Base-by-base conservation (phyloP, 1,140 invertebrate genomes). In the Caenorhabditis brenneri region DNA sequence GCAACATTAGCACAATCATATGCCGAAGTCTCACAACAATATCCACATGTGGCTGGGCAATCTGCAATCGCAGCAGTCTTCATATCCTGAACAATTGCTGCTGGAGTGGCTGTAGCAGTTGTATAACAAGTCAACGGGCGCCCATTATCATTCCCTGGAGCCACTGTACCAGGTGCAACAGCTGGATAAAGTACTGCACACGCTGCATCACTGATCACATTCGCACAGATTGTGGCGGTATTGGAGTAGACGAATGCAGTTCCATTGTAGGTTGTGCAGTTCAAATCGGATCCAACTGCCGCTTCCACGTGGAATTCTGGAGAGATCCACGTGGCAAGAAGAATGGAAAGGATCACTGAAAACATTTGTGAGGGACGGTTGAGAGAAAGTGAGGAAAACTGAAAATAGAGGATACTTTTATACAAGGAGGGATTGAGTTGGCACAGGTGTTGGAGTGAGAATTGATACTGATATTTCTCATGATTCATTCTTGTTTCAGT, bases 21-120 rank as follows among this genome's bases (percentile, higher is more conserved):
- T 10, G 33, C 65, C 2, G 33, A 2, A 74, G 65, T 74, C 33
- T 39, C 33, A 74, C 65, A 74, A 74, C 65, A 74, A 19, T 74
- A 74, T n/a, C 65, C 65, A 46, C 65, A 74, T 2, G 33, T 39
- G 15, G 65, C 65, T 74, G 65, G 65, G 39, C 65, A 74, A 24
- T 74, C 65, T 24, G 65, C 65, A 74, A 74, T 74, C 2, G 65
- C 65, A 3, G 33, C 39, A 5, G 31, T 74, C 65, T 74, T 74
- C 33, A 74, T 36, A 46, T 74, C 65, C 65, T 74, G 53, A 27
- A 55, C 53, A n/a, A 55, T 55, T 22, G 53, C 22, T 55, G 53
- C 53, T 27, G 53, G 53, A 29, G 53, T 55, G 53, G 53, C 24
- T 5, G 53, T 27, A 10, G 53, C 53, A 7, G 53, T 55, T 55